phyloP scores from a whole-genome alignment of 1,140 invertebrate species.

The Anthonomus grandis region DNA sequence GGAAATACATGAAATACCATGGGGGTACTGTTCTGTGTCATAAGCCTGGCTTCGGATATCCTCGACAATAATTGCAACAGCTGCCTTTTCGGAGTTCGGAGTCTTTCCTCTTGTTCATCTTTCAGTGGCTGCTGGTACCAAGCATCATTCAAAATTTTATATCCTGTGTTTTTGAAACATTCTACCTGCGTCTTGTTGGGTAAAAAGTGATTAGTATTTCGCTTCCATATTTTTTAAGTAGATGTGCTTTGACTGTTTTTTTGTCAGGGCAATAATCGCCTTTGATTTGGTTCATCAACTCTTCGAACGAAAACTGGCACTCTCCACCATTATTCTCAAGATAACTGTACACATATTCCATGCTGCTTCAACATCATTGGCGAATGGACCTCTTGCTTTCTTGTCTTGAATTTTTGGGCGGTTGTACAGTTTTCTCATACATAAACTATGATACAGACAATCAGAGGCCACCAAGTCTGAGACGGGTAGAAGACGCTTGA shows the following conservation, averaged over 20 bases:
- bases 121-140: not conserved
- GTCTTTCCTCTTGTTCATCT: constrained; percentile 9
- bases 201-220: constrained; percentile 1
- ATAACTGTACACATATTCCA: constrained; percentile 10
- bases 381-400: constrained; percentile 8
- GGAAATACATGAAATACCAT: not conserved
- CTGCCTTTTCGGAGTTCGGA: constrained; percentile 2
- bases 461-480: constrained; percentile 19
- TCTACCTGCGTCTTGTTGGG: not conserved
- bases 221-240: not conserved
- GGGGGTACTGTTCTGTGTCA: not conserved
- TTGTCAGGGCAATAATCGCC: too few species aligned
- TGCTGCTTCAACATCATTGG: constrained; percentile 7
- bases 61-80: constrained; percentile 14
- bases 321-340: constrained; percentile 18
- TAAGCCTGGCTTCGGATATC: constrained; percentile 14
- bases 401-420: constrained; percentile 19
- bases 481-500: constrained; percentile 12
- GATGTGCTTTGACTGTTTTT: not conserved
- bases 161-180: constrained; percentile 15
- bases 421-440: constrained; percentile 17
- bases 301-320: constrained; percentile 3
- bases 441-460: constrained; percentile 16
- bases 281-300: constrained; percentile 13
- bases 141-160: constrained; percentile 11